Base-by-base conservation (phyloP, 2,113 vertebrate species). In the Crotalus viridis region DNA sequence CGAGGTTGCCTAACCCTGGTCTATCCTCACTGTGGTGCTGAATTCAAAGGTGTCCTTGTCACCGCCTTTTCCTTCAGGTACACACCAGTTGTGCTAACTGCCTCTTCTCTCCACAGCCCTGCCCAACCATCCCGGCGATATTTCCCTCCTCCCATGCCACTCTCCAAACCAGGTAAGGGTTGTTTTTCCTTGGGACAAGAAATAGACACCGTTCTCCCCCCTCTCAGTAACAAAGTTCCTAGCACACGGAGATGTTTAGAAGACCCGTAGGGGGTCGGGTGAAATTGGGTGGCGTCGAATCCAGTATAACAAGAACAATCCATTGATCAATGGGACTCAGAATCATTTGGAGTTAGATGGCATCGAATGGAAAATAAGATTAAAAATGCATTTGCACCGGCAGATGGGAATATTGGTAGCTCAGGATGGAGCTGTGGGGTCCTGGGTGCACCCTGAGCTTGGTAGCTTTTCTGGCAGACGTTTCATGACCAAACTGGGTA, bases 121-220 rank as follows among this genome's bases (percentile, higher is more conserved):
- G 98, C 98, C 48, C 99, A 98, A 93, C 98, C 98, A 0, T 99
- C 98, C 54, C 98, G 98, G 91, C 98, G 99, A 55, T 99, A 99
- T 96, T 99, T 99, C 91, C 99, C 99, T 88, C 99, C 99, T 2
- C 98, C 99, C 24, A 99, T 99, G 99, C 99, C 99, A 1, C 98
- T 99, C 81, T 99, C 99, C 74, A 99, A 98, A 97, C 99, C 99
- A 98, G 99, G 99, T 98, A 97, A 97, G 98, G 92, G 5, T 12
- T 59, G 1, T 28, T 0, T 26, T 9, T 22, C 13, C 26, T 2
- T 19, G 10, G 69, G 21, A 57, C 7, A 12, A 46, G 26, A 17
- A 39, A 17, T 39, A 33, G 55, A 69, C 54, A 2, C 22, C 33
- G 1, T 59, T 86, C 52, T 61, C 21, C 61, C 21, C 61, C 17